Evolutionary conservation across 2,113 vertebrate species (phyloP), one percentile per base, ranked within the genome.

Genomic region (Callospermophilus lateralis): DNA sequence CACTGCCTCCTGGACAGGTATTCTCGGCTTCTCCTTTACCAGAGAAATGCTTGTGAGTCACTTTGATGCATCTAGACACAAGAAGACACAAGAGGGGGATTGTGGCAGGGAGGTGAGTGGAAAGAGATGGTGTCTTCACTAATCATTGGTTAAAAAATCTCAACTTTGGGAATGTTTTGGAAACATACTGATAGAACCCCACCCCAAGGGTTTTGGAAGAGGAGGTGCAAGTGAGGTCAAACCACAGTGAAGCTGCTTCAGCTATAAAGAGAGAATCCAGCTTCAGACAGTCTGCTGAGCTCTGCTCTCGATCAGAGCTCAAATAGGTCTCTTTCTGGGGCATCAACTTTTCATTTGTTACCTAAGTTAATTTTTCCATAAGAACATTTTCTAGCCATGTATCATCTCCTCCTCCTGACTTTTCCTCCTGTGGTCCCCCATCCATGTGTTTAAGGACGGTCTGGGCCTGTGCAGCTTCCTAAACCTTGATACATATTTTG

Each of bases 131-230:
- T 58, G 20, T 95, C 39, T 70, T 87, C 89, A 78, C 30, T 70
- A 63, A 92, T 86, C n/a, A 84, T 28, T 32, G 34, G 81, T 77
- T 58, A 91, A 72, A 58, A 78, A 37, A 48, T 51, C 55, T 72
- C 88, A 28, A n/a, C 55, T 94, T 74, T 93, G 68, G 91, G 95
- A 48, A 42, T 28, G 92, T 67, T 83, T 37, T 48, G 22, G 83
- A 81, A 91, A 53, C 34, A 11, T 70, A 48, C 53, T 86, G n/a
- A 55, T 77, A 68, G 51, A 24, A 19, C 20, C 8, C 37, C 3
- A 10, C 55, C 26, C 48, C 3, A n/a, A 39, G 45, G 61, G 51
- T 19, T 85, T 88, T 91, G 74, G 32, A 80, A 95, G n/a, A 67
- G 19, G 28, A 55, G 77, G 11, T 74, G 10, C 6, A 93, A 78